Percentiles rank a stretch among this genome's conserved stretches.
Conservation (phyloP, 2,888 invertebrate species). For the Calliopum simillimum region DNA sequence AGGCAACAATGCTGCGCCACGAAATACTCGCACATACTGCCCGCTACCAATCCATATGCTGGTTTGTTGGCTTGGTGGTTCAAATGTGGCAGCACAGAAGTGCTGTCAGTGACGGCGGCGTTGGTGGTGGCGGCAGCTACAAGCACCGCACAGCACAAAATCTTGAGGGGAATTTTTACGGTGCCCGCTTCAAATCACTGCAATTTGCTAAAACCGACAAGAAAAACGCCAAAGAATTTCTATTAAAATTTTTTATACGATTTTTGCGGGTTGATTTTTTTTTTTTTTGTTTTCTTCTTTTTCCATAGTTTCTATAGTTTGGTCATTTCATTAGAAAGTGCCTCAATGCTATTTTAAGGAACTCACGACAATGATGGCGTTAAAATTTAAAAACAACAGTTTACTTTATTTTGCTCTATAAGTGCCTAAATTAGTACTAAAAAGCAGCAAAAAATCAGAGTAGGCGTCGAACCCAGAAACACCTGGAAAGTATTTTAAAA, state of each 20-base stretch:
- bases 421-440: too few species aligned
- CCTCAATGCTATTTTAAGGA: too few species aligned
- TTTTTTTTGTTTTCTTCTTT: neutral
- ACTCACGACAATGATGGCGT: too few species aligned
- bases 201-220: constrained; percentile 27
- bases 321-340: too few species aligned
- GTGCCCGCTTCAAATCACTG: neutral
- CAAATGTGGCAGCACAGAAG: neutral
- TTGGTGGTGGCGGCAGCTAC: neutral
- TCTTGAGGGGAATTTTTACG: neutral
- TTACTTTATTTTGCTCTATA: too few species aligned
- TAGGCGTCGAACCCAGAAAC: too few species aligned
- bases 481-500: too few species aligned
- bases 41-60: neutral
- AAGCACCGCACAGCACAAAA: neutral
- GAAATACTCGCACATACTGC: too few species aligned
- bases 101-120: neutral
- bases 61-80: neutral
- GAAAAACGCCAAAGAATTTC: constrained; percentile 28
- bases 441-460: too few species aligned
- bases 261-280: neutral
- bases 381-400: too few species aligned
- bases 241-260: constrained; percentile 16
- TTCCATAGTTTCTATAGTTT: neutral
- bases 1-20: neutral